phyloP scores from a whole-genome alignment of 2,797 vertebrate species.

The Cynopterus sphinx region DNA sequence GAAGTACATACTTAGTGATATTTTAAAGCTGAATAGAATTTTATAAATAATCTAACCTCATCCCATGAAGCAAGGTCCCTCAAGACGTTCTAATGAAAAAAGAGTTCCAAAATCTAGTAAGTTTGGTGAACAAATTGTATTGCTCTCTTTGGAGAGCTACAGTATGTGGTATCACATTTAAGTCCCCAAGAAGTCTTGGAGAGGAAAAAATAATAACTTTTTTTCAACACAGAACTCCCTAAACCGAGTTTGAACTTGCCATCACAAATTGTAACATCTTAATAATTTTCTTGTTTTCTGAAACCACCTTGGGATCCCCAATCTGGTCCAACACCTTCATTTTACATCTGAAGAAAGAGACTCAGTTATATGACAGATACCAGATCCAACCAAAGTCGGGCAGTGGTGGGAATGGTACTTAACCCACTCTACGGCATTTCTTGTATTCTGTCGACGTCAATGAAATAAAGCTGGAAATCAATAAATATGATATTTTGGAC shows the following conservation, averaged over 20 bases:
- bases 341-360: constrained; percentile 10
- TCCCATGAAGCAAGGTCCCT: neutral
- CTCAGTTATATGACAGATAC: neutral
- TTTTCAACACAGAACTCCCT: neutral
- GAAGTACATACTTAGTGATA: neutral
- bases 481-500: neutral
- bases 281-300: neutral
- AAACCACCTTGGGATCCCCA: neutral
- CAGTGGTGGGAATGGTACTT: neutral
- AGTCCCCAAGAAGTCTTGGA: neutral
- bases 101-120: neutral
- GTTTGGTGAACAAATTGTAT: neutral
- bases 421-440: neutral
- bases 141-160: neutral
- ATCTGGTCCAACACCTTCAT: neutral
- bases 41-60: neutral
- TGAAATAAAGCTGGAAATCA: constrained; percentile 29
- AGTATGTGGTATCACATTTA: neutral
- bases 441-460: neutral
- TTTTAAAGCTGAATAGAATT: neutral
- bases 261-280: neutral
- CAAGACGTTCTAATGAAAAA: neutral
- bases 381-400: neutral
- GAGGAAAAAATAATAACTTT: neutral
- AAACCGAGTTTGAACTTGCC: neutral